Evolutionary conservation across 2,797 vertebrate species (phyloP).

Genomic region (Vultur gryphus): DNA sequence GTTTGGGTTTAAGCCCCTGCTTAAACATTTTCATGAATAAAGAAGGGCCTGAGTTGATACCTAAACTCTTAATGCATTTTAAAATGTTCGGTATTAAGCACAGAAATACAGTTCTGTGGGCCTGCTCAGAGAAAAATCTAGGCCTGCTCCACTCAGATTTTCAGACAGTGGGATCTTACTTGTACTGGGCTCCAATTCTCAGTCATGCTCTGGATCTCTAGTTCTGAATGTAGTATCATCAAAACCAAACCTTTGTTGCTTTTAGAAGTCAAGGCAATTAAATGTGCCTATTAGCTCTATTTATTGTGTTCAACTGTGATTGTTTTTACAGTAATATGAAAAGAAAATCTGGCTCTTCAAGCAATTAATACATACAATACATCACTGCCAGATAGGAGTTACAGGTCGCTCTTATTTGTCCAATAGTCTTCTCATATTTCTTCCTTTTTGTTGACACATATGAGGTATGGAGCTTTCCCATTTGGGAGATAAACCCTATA

Average conservation of each 20-base stretch:
- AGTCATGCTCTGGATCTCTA: background rate
- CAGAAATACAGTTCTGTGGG: background rate
- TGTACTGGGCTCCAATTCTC: background rate
- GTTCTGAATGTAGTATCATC: background rate
- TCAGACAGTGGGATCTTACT: background rate
- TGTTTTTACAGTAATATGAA: constrained; percentile 52
- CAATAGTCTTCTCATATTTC: constrained; percentile 36
- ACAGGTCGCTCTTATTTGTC: constrained; percentile 38
- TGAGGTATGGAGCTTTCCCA: constrained; percentile 53
- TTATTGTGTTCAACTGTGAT: constrained; percentile 31
- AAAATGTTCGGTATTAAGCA: background rate
- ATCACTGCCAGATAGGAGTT: constrained; percentile 42
- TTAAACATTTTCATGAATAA: background rate
- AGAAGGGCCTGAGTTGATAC: background rate
- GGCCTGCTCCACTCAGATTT: background rate
- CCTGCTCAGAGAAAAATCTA: background rate
- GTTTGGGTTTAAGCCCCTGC: background rate
- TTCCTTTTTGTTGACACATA: constrained; percentile 31
- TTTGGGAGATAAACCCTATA: constrained; percentile 68
- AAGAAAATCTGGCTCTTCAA: constrained; percentile 56
- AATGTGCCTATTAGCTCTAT: background rate
- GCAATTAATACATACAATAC: constrained; percentile 41
- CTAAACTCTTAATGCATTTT: background rate
- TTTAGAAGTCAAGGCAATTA: constrained; percentile 3
- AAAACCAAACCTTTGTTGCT: background rate